Evolutionary conservation across 2,888 invertebrate genomes (phyloP).

Genomic region (Drosophila formosana): DNA sequence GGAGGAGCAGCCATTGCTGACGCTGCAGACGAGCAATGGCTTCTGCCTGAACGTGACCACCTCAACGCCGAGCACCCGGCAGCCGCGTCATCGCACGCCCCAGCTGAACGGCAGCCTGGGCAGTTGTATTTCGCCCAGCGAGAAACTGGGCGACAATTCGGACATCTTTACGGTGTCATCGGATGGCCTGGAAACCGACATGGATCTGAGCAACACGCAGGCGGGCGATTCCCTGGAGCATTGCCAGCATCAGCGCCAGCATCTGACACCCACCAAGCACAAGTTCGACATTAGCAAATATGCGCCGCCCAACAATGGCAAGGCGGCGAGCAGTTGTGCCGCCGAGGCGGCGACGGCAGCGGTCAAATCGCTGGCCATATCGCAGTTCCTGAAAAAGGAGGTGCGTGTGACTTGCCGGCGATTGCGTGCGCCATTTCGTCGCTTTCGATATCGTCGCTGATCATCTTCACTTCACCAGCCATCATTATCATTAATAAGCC

Average conservation of each 20-base stretch:
- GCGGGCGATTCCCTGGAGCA: constrained; percentile 68
- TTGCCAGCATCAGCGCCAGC: constrained; percentile 54
- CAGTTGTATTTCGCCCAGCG: constrained; percentile 84
- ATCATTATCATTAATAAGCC: constrained; percentile 26
- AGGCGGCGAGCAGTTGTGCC: constrained; percentile 73
- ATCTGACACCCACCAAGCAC: constrained; percentile 74
- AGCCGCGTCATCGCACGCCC: constrained; percentile 62
- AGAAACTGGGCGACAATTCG: constrained; percentile 84
- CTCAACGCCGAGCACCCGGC: constrained; percentile 72
- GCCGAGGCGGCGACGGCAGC: constrained; percentile 82
- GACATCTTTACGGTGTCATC: constrained; percentile 85
- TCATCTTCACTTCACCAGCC: constrained; percentile 43
- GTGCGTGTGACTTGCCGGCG: constrained; percentile 83
- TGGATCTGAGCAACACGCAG: constrained; percentile 83
- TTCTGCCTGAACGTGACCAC: constrained; percentile 44
- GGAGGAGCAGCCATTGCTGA: constrained; percentile 60
- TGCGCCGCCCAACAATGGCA: constrained; percentile 74
- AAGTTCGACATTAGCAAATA: constrained; percentile 82
- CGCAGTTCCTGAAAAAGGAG: constrained; percentile 83
- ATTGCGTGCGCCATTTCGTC: constrained; percentile 82
- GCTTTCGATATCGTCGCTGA: constrained; percentile 84
- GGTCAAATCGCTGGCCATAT: constrained; percentile 81
- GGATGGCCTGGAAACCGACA: constrained; percentile 84
- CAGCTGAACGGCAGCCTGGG: constrained; percentile 82
- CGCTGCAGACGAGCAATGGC: constrained; percentile 43